Base-by-base conservation (phyloP, 1,140 invertebrate species). In the Drosophila mauritiana region DNA sequence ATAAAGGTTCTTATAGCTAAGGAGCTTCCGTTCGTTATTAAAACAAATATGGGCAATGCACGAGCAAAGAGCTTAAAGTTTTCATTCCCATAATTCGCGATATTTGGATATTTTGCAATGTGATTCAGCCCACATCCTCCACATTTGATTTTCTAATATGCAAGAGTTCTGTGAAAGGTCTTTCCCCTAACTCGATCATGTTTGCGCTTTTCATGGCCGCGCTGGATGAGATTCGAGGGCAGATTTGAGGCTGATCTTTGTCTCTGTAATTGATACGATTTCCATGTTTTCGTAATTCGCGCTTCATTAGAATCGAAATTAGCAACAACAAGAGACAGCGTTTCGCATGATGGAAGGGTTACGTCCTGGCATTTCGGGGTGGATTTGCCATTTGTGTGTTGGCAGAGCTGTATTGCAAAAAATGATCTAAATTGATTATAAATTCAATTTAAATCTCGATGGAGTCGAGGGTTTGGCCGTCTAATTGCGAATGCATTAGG, bases 401-500 rank as follows among this genome's bases (percentile, higher is more conserved):
- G 37, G 49, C 61, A 69, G 6, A 27, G 25, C 25, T 27, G 49
- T 49, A 74, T 86, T 76, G 67, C 64, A 68, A 81, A 63, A 63
- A 85, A 54, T 83, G 81, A 86, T 88, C 83, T 76, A 86, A 88
- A 86, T 88, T 79, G 83, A 69, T 86, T 88, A 73, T 79, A 86
- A 81, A 86, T 86, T 75, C 82, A 78, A 70, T 78, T 80, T 70
- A 64, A 56, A 48, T 48, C 42, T 42, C 55, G 39, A 48, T 53
- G 34, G 34, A 27, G n/a, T 36, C 13, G 36, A 58, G 48, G 57
- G 65, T 54, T 84, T 83, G 64, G 82, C 78, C 45, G 82, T 80
- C 83, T 88, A 89, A 88, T 88, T 88, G 84, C 83, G 55, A 83
- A 89, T 89, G 76, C 84, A 88, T 88, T 86, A 68, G 64, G 78